Evolutionary conservation across 2,113 vertebrate species (phyloP).

Genomic region (Aleadryas rufinucha): DNA sequence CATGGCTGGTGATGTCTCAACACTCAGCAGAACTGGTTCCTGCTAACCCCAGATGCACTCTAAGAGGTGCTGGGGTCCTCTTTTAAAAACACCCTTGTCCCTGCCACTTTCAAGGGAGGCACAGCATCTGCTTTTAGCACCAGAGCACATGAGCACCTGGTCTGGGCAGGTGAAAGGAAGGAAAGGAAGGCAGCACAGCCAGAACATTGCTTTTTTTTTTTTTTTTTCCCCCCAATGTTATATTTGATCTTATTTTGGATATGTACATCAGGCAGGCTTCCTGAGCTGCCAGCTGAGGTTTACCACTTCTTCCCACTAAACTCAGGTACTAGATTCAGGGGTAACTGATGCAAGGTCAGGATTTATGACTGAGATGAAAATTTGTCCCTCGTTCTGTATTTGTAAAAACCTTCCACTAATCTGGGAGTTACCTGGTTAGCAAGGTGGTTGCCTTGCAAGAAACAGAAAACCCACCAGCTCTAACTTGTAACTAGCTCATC

Average conservation of each 20-base stretch:
- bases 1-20: not conserved
- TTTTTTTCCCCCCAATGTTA: too few species aligned
- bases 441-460: not conserved
- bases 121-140: not conserved
- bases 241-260: not conserved
- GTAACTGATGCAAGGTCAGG: not conserved
- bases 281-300: not conserved
- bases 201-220: accelerated
- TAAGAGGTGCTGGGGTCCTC: not conserved
- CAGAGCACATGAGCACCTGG: not conserved
- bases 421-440: not conserved
- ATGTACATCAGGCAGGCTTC: not conserved
- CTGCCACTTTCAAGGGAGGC: not conserved
- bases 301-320: not conserved
- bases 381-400: not conserved
- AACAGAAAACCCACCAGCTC: not conserved
- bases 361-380: not conserved
- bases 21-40: not conserved
- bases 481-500: not conserved
- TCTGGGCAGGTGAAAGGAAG: not conserved
- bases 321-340: not conserved
- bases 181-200: not conserved
- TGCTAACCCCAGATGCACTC: not conserved
- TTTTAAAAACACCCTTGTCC: not conserved
- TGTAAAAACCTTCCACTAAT: not conserved